These are phyloP conservation scores for Stenurella melanura DNA, from an alignment of 2,888 invertebrate genomes.

Conservation along the genomic window DNA sequence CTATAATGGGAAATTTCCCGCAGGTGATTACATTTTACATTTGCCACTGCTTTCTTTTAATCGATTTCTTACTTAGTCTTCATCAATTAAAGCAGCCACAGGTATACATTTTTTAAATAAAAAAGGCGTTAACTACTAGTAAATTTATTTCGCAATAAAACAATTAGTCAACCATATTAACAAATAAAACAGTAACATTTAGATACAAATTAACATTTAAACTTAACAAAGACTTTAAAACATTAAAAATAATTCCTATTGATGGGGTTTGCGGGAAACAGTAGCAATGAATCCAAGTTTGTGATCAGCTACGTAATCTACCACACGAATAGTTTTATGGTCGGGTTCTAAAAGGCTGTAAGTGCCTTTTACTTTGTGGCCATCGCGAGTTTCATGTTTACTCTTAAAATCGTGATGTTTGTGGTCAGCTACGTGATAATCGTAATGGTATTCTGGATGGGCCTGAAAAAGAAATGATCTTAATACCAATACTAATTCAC, in stretches of 20 bases:
- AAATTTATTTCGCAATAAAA: constrained; percentile 65
- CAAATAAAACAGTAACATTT: constrained; percentile 42
- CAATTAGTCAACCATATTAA: constrained; percentile 60
- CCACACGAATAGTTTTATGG: constrained; percentile 67
- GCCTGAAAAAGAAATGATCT: constrained; percentile 60
- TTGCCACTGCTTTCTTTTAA: too few species aligned
- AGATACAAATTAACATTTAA: constrained; percentile 25
- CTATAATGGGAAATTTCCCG: too few species aligned
- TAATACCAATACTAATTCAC: background rate
- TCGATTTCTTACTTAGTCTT: too few species aligned
- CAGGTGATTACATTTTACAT: too few species aligned
- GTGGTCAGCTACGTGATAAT: constrained; percentile 67
- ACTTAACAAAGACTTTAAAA: constrained; percentile 31
- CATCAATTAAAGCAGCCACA: too few species aligned
- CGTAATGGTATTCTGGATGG: constrained; percentile 69
- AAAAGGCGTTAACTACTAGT: constrained; percentile 21
- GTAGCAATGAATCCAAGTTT: constrained; percentile 69
- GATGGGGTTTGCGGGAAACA: constrained; percentile 66
- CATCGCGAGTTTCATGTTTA: constrained; percentile 69
- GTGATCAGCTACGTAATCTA: constrained; percentile 68
- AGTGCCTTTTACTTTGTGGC: constrained; percentile 69
- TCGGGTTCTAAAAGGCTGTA: constrained; percentile 69
- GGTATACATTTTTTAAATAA: background rate
- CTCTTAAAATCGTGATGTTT: constrained; percentile 68
- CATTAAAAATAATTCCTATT: constrained; percentile 51